Evolutionary conservation across 2,888 invertebrate genomes (phyloP).

Genomic region (Pomacea canaliculata): DNA sequence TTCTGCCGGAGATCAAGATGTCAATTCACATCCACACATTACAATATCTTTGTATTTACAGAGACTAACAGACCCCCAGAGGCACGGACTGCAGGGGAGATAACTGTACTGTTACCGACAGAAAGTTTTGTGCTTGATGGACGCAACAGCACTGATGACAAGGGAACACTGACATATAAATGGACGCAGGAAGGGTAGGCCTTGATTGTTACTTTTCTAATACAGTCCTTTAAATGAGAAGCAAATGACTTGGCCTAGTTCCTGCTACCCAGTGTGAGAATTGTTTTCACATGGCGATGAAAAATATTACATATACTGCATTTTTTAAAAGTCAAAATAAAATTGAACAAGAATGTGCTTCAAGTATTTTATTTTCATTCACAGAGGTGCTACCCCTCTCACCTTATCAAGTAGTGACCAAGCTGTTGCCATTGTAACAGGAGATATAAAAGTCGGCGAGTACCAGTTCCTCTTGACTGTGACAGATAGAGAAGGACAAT

Average conservation of each 20-base stretch:
- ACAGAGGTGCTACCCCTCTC: slow-evolving; percentile 73
- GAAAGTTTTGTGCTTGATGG: slow-evolving; percentile 87
- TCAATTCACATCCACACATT: no score
- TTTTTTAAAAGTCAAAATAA: no score
- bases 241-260: no score
- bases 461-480: slow-evolving; percentile 84
- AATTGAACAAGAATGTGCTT: no score
- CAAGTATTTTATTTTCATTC: slow-evolving; percentile 14
- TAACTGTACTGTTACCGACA: slow-evolving; percentile 85
- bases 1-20: no score
- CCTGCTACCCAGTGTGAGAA: no score
- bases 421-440: slow-evolving; percentile 61
- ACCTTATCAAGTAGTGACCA: slow-evolving; percentile 53
- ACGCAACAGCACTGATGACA: slow-evolving; percentile 81
- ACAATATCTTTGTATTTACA: slow-evolving; percentile 19
- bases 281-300: no score
- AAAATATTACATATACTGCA: no score
- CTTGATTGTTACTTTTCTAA: no score
- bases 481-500: slow-evolving; percentile 87
- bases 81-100: slow-evolving; percentile 74
- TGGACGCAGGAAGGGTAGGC: slow-evolving; percentile 83
- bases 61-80: slow-evolving; percentile 68
- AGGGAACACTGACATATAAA: slow-evolving; percentile 83
- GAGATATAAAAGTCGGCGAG: slow-evolving; percentile 76
- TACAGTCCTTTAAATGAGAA: no score